Evolutionary conservation across 2,888 invertebrate genomes (phyloP).

Genomic region (Agrochola macilenta): DNA sequence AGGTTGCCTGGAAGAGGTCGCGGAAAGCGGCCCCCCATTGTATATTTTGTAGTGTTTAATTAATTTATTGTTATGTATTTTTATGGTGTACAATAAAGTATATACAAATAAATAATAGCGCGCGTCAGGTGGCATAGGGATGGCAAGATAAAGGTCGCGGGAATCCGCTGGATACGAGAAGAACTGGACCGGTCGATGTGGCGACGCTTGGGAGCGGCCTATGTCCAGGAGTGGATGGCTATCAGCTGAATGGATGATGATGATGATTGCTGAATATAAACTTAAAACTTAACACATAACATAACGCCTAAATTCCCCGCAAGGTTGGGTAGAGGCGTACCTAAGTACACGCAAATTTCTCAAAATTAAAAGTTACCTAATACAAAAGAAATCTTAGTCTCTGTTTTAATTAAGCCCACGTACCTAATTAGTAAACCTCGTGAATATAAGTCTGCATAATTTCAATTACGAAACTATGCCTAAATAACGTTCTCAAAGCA

Average conservation of each 20-base stretch:
- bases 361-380: too few relatives aligned
- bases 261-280: not conserved
- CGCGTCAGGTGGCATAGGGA: not conserved
- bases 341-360: too few relatives aligned
- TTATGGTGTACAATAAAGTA: too few relatives aligned
- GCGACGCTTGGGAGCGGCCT: not conserved
- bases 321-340: too few relatives aligned
- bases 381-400: too few relatives aligned
- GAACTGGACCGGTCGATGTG: not conserved
- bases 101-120: not conserved
- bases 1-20: not conserved
- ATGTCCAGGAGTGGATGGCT: not conserved
- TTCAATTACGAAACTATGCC: not conserved
- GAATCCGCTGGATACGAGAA: not conserved
- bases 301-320: too few relatives aligned
- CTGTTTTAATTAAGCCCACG: too few relatives aligned
- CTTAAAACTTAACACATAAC: too few relatives aligned
- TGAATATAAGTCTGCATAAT: too few relatives aligned
- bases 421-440: not conserved
- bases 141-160: not conserved
- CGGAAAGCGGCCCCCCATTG: too few relatives aligned
- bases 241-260: not conserved
- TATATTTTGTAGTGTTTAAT: too few relatives aligned
- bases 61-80: too few relatives aligned
- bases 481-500: not conserved